Base-by-base conservation (phyloP, 2,113 vertebrate genomes). In the Lathamus discolor region DNA sequence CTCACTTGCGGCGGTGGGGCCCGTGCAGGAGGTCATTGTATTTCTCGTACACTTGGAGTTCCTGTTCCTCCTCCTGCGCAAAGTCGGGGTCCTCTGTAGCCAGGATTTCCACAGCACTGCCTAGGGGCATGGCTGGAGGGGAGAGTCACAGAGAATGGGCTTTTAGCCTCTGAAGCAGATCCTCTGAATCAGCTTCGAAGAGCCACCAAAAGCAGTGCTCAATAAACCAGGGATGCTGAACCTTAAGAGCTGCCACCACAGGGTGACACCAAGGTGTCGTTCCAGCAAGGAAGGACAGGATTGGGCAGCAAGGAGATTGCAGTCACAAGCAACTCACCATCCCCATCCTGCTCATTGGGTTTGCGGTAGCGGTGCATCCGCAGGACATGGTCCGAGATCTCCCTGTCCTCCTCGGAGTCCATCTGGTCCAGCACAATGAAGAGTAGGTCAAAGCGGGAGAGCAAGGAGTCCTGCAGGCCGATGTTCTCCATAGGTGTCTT, bases 401-500 rank as follows among this genome's bases (percentile, higher is more conserved):
- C 98, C 2, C 99, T 98, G 96, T 99, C 99, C 92, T 99, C 99
- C 92, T 99, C 99, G 0, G 99, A 93, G 64, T 99, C 99, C 99
- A 99, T 99, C 98, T 99, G 99, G 79, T 99, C 99, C 98, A 99
- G 97, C 97, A 99, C 97, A 24, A 99, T 99, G 97, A 99, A 99
- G 48, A 99, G 99, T 62, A 99, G 98, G 97, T 99, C 99, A 2
- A 99, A 99, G 37, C 99, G 99, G 2, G 99, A 99, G 18, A 99
- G 97, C 93, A 99, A 96, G 0, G 99, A 99, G 96, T 99, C 99
- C 98, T 99, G 99, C 19, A 99, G 98, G 44, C 99, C 99, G 1
- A 99, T 99, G 98, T 99, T 99, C 93, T 99, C 99, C 99, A 99
- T 99, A 11, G 99, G 99, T 0, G 99, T 99, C 97, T 99, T 99